Conservation (phyloP, 37 sponge, comb jelly and placozoan species). For the Ephydatia muelleri region DNA sequence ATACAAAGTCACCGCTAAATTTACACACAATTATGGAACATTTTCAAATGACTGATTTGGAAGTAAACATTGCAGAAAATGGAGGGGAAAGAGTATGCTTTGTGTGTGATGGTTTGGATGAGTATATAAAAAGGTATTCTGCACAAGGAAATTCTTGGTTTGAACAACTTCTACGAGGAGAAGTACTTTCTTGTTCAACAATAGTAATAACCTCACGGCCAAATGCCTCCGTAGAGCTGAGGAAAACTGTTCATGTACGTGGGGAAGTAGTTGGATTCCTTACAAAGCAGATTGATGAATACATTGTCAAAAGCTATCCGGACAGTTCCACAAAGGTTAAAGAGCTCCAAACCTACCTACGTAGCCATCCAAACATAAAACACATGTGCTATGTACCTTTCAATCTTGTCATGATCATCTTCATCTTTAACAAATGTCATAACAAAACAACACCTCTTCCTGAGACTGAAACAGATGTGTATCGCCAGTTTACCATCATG, state of each 20-base stretch:
- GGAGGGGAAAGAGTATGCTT: slow-evolving; percentile 41
- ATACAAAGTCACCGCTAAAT: not conserved
- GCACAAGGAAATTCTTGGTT: no score
- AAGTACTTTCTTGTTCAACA: slow-evolving; percentile 21
- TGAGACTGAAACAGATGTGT: slow-evolving; percentile 46
- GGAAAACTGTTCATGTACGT: not conserved
- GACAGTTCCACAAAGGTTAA: slow-evolving; percentile 3
- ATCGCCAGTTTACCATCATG: slow-evolving; percentile 23
- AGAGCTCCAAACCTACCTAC: slow-evolving; percentile 23
- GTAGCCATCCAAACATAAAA: slow-evolving; percentile 33
- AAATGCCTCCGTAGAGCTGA: slow-evolving; percentile 4
- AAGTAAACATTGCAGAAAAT: not conserved
- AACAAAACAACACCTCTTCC: slow-evolving; percentile 11
- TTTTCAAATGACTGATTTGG: no score
- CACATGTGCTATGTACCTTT: slow-evolving; percentile 60
- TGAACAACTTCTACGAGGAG: slow-evolving; percentile 18
- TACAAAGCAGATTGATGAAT: slow-evolving; percentile 30
- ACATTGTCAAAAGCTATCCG: slow-evolving; percentile 19
- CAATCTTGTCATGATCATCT: slow-evolving; percentile 54
- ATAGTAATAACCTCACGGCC: slow-evolving; percentile 50
- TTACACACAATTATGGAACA: no score
- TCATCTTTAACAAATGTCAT: not conserved
- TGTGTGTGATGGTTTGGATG: slow-evolving; percentile 61
- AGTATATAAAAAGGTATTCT: slow-evolving; percentile 7
- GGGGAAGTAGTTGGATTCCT: slow-evolving; percentile 60